Base-by-base conservation (phyloP, 2,888 invertebrate species). In the Arge pagana region DNA sequence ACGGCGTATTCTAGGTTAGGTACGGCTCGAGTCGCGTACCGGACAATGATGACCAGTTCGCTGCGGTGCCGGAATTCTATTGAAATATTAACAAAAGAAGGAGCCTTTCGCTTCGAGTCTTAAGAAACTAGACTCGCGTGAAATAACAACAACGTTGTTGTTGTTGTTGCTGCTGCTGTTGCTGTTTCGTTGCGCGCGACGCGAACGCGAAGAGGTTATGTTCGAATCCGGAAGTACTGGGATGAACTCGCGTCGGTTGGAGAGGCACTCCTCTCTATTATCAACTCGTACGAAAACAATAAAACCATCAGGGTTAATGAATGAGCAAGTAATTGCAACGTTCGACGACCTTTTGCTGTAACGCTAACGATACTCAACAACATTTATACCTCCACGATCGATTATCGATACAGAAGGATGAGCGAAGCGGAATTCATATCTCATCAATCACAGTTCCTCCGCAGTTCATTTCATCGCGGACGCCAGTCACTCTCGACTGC, bases 341-440 rank as follows among this genome's bases (percentile, higher is more conserved):
- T n/a, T n/a, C n/a, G n/a, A n/a, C n/a, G n/a, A n/a, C n/a, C n/a
- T n/a, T n/a, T n/a, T n/a, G n/a, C n/a, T n/a, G n/a, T n/a, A n/a
- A n/a, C n/a, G n/a, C n/a, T n/a, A n/a, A n/a, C n/a, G n/a, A n/a
- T n/a, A n/a, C n/a, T n/a, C n/a, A n/a, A n/a, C n/a, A n/a, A n/a
- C n/a, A n/a, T n/a, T n/a, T n/a, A n/a, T n/a, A n/a, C n/a, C n/a
- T n/a, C n/a, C n/a, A n/a, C n/a, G n/a, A n/a, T n/a, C n/a, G 57
- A 61, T 52, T 58, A 59, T 63, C 59, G 56, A 60, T 62, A n/a
- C n/a, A n/a, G 58, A 61, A 63, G 61, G 59, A 56, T 49, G n/a
- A n/a, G 52, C 52, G 42, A 50, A 53, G 40, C 55, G 53, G 57
- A 58, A 55, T 53, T 55, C 51, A 50, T 50, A 49, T 56, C 57